A percentile compares a stretch with the other conserved stretches of the same genome.
Evolutionary conservation across 2,113 vertebrate genomes (phyloP).

Genomic region (Terrapene triunguis): DNA sequence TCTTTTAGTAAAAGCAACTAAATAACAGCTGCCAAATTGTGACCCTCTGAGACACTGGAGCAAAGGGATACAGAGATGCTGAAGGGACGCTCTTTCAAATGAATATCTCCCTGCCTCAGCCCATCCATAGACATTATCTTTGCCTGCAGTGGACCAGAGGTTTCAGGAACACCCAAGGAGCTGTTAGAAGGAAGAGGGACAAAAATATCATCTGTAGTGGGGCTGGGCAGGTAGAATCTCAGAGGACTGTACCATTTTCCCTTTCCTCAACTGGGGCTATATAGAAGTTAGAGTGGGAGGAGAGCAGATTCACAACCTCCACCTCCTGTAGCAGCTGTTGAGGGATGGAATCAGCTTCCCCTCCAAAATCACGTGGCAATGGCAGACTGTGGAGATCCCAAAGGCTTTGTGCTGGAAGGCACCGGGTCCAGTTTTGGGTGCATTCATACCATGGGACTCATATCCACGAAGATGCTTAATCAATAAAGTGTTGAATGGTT

Average conservation of each 20-base stretch:
- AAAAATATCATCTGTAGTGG: not conserved
- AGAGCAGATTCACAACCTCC: not conserved
- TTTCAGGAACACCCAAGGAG: too few species aligned
- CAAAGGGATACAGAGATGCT: too few species aligned
- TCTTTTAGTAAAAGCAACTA: too few species aligned
- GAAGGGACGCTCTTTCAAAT: too few species aligned
- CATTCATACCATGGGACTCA: not conserved
- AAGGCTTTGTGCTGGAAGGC: not conserved
- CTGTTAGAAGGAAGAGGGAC: not conserved
- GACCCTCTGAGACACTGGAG: too few species aligned
- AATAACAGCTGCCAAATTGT: too few species aligned
- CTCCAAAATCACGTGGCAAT: not conserved
- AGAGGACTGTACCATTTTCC: not conserved
- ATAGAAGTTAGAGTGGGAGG: not conserved
- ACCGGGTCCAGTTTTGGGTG: not conserved
- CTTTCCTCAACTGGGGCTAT: not conserved
- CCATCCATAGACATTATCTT: too few species aligned
- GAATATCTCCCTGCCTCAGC: too few species aligned
- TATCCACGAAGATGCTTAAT: not conserved
- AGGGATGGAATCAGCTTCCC: not conserved
- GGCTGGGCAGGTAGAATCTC: too few species aligned
- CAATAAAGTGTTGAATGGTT: not conserved
- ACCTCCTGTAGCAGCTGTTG: not conserved
- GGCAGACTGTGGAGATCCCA: not conserved
- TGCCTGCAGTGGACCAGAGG: too few species aligned